Evolutionary conservation across 2,113 vertebrate species (phyloP), one percentile per base, ranked within the genome.

Genomic region (Antennarius striatus): DNA sequence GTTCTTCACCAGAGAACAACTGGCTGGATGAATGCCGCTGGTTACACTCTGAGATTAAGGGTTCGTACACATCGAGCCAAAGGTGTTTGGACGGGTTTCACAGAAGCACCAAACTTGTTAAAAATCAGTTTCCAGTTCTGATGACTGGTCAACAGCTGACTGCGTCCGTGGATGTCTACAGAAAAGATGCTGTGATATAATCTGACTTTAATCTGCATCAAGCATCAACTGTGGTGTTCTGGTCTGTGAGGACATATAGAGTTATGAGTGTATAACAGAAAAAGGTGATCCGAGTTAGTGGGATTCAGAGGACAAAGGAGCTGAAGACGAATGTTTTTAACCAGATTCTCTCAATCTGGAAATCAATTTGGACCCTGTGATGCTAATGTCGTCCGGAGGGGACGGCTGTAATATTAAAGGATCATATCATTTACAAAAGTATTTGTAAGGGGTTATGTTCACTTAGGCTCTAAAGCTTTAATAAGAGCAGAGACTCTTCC

Each of bases 391-490:
- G 50, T 66, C 70, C 53, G 52, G 40, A 55, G 59, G 42, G 77
- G 46, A 47, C 28, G 8, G 29, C 58, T 57, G 55, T 71, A 51
- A 73, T 49, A 65, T 43, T 17, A 16, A 36, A 43, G 56, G 32
- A 63, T 68, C 61, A 10, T 46, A 73, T 64, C 30, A 51, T 6
- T 69, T 67, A 28, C 63, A 57, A 71, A 64, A 64, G 45, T 56
- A 49, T 36, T 36, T 36, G 32, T 54, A 40, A 73, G 50, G 48
- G 42, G 42, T 43, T 43, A 43, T 68, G 51, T 51, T 75, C 28
- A 79, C 9, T 65, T 57, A 58, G 42, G 78, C 36, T 43, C 66
- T 63, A 73, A 71, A 62, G 62, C 70, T 77, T 76, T 63, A 54
- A 66, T 60, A 54, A 48, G 40, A 60, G 75, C 46, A 77, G 68